phyloP scores from a whole-genome alignment of 1,140 invertebrate genomes.

The Psix sp. region DNA sequence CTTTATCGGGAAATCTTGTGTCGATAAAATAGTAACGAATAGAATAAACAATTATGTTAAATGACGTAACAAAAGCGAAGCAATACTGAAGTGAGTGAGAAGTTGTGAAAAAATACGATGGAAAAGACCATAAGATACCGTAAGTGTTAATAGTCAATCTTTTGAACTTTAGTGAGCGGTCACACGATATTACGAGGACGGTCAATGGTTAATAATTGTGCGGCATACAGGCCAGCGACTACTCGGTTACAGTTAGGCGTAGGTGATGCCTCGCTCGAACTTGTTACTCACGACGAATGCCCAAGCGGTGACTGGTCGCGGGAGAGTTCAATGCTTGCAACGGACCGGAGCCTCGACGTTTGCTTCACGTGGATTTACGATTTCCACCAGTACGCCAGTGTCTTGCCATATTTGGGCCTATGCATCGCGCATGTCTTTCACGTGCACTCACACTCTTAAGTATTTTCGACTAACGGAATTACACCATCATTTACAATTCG shows the following conservation, averaged over 20 bases:
- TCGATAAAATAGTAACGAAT: no score
- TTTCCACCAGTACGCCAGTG: conserved; percentile 49
- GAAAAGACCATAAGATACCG: no score
- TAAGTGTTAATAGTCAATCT: no score
- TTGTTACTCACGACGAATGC: conserved; percentile 58
- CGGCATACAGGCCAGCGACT: conserved; percentile 24
- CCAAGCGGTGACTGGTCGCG: conserved; percentile 59
- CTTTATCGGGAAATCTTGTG: no score
- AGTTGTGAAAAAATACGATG: no score
- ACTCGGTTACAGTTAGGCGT: conserved; percentile 61
- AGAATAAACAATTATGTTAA: no score
- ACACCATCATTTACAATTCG: conserved; percentile 30
- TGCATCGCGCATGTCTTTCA: conserved; percentile 52
- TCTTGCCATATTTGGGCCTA: conserved; percentile 56
- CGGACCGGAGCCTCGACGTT: no score
- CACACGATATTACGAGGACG: no score
- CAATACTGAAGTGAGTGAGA: no score
- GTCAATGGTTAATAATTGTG: conserved; percentile 41
- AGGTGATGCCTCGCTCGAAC: conserved; percentile 59
- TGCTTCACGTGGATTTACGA: conserved; percentile 41
- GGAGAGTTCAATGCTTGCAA: conserved; percentile 68
- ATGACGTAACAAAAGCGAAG: no score
- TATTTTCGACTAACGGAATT: conserved; percentile 61
- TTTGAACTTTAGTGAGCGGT: no score
- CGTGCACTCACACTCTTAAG: conserved; percentile 17